Base-by-base conservation (phyloP, 2,888 invertebrate species). In the Thecophora atra region DNA sequence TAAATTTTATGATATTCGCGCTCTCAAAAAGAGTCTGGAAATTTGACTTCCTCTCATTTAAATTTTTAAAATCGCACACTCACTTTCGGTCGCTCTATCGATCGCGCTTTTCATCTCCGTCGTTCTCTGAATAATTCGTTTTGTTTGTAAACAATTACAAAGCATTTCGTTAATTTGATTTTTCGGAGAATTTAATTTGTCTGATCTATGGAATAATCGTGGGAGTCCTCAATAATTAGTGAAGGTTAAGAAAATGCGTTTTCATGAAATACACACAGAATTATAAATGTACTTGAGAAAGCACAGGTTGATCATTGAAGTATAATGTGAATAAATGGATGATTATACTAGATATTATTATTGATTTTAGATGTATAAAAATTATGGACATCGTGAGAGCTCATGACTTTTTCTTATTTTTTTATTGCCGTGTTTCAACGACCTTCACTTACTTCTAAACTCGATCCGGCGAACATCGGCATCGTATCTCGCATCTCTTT, bases 371-470 rank as follows among this genome's bases (percentile, higher is more conserved):
- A n/a, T n/a, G n/a, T n/a, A n/a, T n/a, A n/a, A n/a, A n/a, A n/a
- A n/a, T n/a, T n/a, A n/a, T n/a, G n/a, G n/a, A n/a, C n/a, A n/a
- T n/a, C n/a, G n/a, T n/a, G n/a, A n/a, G n/a, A n/a, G n/a, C n/a
- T n/a, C n/a, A n/a, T n/a, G n/a, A n/a, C n/a, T 13, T 4, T 56
- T 56, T 3, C 24, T 21, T 21, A 56, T 3, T 13, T 51, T 51
- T n/a, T 54, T 24, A 58, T 24, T 11, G 2, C 11, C 28, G 28
- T 11, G 26, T 15, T 4, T 28, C 2, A 30, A 17, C 44, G 26
- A 47, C 17, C 13, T 7, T 15, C 54, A 75, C 75, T 76, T 73
- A 75, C 74, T 70, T 65, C 72, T 13, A 72, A 77, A 68, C 68
- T 76, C 75, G 15, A 75, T 73, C 52, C 51, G 47, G 7, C 11